A percentile compares a stretch with the other conserved stretches of the same genome.
phyloP scores from a whole-genome alignment of 1,140 invertebrate species.

The Chelonus insularis region DNA sequence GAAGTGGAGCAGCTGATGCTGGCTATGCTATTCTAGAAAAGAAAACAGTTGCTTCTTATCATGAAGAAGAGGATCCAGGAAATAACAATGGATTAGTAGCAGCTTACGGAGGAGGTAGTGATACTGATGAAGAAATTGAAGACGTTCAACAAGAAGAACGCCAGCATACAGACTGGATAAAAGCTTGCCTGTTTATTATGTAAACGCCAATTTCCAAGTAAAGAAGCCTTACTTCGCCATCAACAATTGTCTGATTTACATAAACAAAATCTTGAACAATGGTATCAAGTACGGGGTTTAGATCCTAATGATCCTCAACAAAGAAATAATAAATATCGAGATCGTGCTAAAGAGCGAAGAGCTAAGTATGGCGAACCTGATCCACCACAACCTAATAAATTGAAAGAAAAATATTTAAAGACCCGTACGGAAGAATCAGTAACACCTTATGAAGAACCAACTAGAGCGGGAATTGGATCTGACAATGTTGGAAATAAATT shows the following conservation, averaged over 20 bases:
- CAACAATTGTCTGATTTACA: constrained; percentile 93
- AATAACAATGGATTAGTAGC: constrained; percentile 67
- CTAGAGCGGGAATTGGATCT: constrained; percentile 75
- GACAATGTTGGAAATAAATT: constrained; percentile 92
- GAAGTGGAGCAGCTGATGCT: constrained; percentile 81
- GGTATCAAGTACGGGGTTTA: constrained; percentile 63
- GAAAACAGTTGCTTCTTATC: constrained; percentile 53
- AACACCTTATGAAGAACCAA: constrained; percentile 66
- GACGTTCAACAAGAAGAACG: constrained; percentile 64
- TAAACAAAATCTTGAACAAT: constrained; percentile 85
- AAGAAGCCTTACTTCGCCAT: constrained; percentile 88
- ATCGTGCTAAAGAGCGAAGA: constrained; percentile 93
- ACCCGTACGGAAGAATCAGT: constrained; percentile 61
- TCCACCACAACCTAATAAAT: constrained; percentile 73
- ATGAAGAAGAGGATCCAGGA: constrained; percentile 53
- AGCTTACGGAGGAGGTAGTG: constrained; percentile 74
- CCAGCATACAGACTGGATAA: constrained; percentile 80
- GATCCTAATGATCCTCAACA: constrained; percentile 62
- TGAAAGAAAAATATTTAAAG: constrained; percentile 71
- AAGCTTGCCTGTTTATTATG: constrained; percentile 94
- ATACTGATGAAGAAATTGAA: constrained; percentile 68
- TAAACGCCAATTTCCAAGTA: constrained; percentile 90
- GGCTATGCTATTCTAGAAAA: constrained; percentile 87
- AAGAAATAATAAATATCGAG: constrained; percentile 74
- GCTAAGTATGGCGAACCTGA: constrained; percentile 91